Conservation (phyloP, 2,113 vertebrate species). For the Uria lomvia region DNA sequence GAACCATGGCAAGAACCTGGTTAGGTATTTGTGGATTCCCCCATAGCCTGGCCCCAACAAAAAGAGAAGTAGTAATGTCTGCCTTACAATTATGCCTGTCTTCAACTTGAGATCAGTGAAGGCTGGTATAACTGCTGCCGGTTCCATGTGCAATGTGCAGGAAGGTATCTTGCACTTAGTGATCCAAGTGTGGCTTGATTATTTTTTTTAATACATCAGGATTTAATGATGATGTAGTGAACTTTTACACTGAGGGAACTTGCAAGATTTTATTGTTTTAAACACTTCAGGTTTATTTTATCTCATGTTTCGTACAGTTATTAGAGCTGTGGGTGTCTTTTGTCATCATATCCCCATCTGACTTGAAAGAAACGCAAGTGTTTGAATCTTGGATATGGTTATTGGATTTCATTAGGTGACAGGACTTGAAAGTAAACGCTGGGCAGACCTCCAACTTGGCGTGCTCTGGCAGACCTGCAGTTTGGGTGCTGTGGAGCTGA, state of each 20-base stretch:
- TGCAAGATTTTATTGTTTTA: not conserved
- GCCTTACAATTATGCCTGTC: fast-evolving
- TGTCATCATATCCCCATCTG: not conserved
- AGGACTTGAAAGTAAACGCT: not conserved
- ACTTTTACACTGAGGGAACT: not conserved
- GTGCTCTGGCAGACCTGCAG: not conserved
- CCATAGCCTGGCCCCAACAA: not conserved
- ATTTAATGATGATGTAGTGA: not conserved
- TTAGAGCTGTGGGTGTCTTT: not conserved
- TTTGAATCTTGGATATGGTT: not conserved
- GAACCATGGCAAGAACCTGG: not conserved
- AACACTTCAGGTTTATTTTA: not conserved
- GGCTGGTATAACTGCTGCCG: not conserved
- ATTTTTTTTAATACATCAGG: not conserved
- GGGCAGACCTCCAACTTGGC: not conserved
- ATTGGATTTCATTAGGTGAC: not conserved
- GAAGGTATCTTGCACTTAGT: not conserved
- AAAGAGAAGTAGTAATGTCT: not conserved
- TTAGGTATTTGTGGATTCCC: not conserved
- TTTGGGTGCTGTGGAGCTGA: fast-evolving
- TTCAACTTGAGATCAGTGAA: not conserved
- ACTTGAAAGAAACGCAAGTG: not conserved
- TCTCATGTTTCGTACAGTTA: fast-evolving
- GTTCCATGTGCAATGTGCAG: not conserved
- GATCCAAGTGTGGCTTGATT: not conserved